These are phyloP conservation scores for Pachyramphus minor DNA, from an alignment of 2,113 vertebrate genomes.

Conservation along the genomic window DNA sequence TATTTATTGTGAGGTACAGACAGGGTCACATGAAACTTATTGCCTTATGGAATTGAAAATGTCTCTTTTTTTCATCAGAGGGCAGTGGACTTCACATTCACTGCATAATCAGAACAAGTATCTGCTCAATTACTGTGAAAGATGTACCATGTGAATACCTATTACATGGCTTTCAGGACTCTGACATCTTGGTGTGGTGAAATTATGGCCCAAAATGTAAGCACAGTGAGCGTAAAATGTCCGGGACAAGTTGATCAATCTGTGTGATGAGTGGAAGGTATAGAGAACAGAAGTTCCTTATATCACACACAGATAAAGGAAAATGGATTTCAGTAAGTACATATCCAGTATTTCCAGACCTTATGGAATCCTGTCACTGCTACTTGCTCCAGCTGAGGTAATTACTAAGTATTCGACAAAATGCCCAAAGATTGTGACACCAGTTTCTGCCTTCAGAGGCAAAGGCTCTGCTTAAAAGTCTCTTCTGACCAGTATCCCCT, in stretches of 20 bases:
- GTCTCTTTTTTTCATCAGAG: not conserved
- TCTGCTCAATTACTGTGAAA: not conserved
- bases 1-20: not conserved
- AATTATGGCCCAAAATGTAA: not conserved
- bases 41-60: not conserved
- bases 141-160: not conserved
- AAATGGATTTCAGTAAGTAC: not conserved
- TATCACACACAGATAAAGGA: not conserved
- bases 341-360: not conserved
- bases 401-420: not conserved
- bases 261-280: not conserved
- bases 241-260: not conserved
- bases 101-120: not conserved
- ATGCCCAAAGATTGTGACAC: rapidly evolving
- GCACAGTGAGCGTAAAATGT: not conserved
- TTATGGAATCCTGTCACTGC: not conserved
- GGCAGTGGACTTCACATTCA: not conserved
- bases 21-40: not conserved
- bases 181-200: not conserved
- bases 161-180: not conserved
- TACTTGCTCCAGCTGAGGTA: not conserved
- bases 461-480: not conserved
- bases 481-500: not conserved
- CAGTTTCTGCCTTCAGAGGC: not conserved
- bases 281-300: not conserved